These are phyloP conservation scores for Rhabdornis inornatus DNA, from an alignment of 2,113 vertebrate genomes.

Conservation along the genomic window DNA sequence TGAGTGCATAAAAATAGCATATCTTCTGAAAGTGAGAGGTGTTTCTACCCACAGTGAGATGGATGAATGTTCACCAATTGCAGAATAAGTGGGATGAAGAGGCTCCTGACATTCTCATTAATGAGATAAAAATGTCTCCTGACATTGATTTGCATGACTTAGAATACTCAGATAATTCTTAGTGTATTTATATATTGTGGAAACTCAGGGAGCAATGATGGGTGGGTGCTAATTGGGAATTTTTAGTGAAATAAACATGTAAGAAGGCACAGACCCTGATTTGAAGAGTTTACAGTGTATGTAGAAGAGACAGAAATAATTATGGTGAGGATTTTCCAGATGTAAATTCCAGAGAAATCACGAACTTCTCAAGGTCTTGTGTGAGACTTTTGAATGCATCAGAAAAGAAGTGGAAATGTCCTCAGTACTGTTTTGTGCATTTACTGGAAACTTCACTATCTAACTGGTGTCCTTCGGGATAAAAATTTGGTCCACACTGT, in stretches of 20 bases:
- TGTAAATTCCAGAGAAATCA: background rate
- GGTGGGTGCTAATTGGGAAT: background rate
- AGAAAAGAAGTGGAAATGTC: background rate
- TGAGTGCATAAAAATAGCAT: constrained; percentile 51
- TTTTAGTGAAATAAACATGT: background rate
- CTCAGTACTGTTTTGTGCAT: background rate
- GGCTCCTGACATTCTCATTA: constrained; percentile 38
- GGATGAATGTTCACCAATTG: constrained; percentile 15
- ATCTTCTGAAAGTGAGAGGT: constrained; percentile 62
- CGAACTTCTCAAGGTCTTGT: background rate
- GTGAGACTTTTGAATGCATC: background rate
- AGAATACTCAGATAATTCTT: background rate
- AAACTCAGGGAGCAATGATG: background rate
- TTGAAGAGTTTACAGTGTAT: background rate
- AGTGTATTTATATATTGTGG: background rate
- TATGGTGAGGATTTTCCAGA: background rate
- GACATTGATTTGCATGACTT: constrained; percentile 12
- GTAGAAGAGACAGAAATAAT: background rate
- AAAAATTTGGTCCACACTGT: background rate
- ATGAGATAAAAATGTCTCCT: background rate
- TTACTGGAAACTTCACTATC: background rate
- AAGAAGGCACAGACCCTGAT: background rate
- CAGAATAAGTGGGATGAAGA: constrained; percentile 46
- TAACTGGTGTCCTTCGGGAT: background rate
- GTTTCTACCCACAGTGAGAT: constrained; percentile 51